Evolutionary conservation across 2,797 vertebrate genomes (phyloP), one percentile per base, ranked within the genome.

Genomic region (Enteromius afrohamiltoni): DNA sequence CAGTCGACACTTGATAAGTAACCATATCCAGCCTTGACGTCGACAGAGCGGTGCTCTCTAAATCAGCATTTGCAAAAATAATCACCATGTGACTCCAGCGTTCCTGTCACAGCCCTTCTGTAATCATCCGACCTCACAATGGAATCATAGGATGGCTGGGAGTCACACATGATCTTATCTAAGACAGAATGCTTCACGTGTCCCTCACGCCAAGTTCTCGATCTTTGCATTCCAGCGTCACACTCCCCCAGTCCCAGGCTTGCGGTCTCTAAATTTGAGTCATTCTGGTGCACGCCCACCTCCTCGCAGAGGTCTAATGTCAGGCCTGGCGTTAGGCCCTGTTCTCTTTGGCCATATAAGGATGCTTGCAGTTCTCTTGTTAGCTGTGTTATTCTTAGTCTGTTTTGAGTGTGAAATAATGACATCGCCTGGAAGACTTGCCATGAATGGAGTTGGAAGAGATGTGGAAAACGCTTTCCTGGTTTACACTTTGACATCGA

Each of bases 171-270:
- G 92, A 93, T 91, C 86, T 86, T 89, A 89, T 90, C 86, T 85
- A 88, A 91, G 88, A 88, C 85, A 86, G 90, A 84, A 88, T 83
- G 87, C 91, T 89, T 89, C 91, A 88, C 88, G 88, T 91, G 93
- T 89, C 84, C 86, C 89, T 89, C 88, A 86, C 85, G 79, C 80
- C 69, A 83, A 65, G 77, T 85, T 58, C 85, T 62, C 91, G 88
- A 93, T 92, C 93, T 83, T 84, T 29, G n/a, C 92, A 93, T 94
- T 94, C 92, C 88, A 87, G 9, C 5, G 0, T 19, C 53, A 21
- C 82, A 58, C 60, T 26, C 74, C 79, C 17, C 16, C 68, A 65
- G 78, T 86, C 85, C 77, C 76, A 45, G 64, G 31, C 83, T 77
- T 60, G 8, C 26, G 40, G 67, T 34, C 74, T 42, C 78, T 23